These are phyloP conservation scores for Coelinius sp. DNA, from an alignment of 2,888 invertebrate genomes.

Conservation along the genomic window DNA sequence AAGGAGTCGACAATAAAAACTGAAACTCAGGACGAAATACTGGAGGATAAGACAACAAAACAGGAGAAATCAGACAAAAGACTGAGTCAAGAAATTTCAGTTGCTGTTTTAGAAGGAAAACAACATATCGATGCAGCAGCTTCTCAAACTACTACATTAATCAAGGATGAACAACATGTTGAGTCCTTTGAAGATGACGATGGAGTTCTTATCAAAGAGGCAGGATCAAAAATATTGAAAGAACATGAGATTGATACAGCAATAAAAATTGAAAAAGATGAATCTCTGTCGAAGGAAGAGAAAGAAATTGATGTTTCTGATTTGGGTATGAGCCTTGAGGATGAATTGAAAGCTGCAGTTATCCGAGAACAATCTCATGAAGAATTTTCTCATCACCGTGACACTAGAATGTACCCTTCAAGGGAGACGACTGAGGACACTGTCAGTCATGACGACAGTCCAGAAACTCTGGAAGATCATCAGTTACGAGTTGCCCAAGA, in stretches of 20 bases:
- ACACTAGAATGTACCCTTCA: conserved; percentile 40
- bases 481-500: conserved; percentile 49
- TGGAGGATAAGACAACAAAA: conserved; percentile 55
- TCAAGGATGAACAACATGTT: conserved; percentile 51
- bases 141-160: conserved; percentile 51
- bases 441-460: conserved; percentile 30
- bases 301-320: conserved; percentile 39
- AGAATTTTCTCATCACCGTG: conserved; percentile 32
- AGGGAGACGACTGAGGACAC: conserved; percentile 44
- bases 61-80: conserved; percentile 53
- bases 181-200: conserved; percentile 56
- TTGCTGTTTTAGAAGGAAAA: conserved; percentile 56
- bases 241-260: conserved; percentile 58
- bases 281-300: conserved; percentile 9
- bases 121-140: conserved; percentile 60
- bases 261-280: conserved; percentile 57
- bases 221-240: conserved; percentile 51
- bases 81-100: conserved; percentile 54
- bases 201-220: conserved; percentile 53
- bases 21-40: conserved; percentile 56
- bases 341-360: conserved; percentile 46
- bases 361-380: conserved; percentile 45
- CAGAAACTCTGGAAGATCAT: conserved; percentile 44
- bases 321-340: conserved; percentile 40
- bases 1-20: conserved; percentile 56